Conservation (phyloP, 2,797 vertebrate species). For the Podargus strigoides region DNA sequence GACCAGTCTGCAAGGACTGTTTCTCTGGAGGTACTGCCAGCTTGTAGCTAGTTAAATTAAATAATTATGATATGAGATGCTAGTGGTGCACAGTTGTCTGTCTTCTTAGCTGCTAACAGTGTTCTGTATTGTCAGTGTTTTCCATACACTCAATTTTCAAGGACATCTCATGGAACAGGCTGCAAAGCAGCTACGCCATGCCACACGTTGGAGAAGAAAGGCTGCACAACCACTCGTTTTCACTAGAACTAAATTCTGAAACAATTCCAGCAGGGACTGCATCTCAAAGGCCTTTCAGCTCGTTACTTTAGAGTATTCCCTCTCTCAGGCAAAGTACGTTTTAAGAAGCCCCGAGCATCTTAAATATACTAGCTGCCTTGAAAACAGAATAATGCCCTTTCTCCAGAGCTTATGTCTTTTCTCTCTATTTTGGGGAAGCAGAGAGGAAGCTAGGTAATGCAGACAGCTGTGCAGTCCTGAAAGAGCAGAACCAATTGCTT, state of each 20-base stretch:
- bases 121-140: neutral
- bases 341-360: neutral
- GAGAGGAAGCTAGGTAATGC: neutral
- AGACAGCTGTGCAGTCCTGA: neutral
- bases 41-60: neutral
- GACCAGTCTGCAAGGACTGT: neutral
- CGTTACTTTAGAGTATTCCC: neutral
- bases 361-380: neutral
- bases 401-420: neutral
- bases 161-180: neutral
- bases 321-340: neutral
- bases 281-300: neutral
- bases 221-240: neutral
- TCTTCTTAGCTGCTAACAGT: neutral
- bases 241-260: neutral
- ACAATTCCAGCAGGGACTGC: neutral
- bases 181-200: neutral
- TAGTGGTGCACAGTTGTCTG: neutral
- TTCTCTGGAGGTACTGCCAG: neutral
- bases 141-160: neutral
- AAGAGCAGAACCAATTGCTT: neutral
- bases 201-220: neutral
- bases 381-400: neutral
- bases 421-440: neutral
- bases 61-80: neutral